Evolutionary conservation across 2,797 vertebrate genomes (phyloP).

Genomic region (Sebastes minor): DNA sequence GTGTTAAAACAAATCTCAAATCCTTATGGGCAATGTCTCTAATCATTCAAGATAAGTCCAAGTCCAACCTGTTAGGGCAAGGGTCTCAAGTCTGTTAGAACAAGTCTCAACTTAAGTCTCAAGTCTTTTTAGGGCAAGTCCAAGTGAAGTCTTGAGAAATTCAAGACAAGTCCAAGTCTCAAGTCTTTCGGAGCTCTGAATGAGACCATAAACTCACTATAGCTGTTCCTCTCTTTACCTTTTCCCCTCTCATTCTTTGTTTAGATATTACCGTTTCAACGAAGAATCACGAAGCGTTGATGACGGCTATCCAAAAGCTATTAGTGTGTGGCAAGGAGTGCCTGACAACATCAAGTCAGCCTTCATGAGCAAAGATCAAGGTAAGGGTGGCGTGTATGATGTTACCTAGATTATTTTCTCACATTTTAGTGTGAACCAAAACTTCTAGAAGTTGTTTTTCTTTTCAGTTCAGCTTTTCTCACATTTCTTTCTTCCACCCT

Average conservation of each 20-base stretch:
- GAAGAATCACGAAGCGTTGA: constrained; percentile 85
- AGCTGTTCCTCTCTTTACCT: not conserved
- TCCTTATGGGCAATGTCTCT: not conserved
- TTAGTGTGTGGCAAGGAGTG: constrained; percentile 90
- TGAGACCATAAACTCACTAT: not conserved
- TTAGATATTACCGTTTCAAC: constrained; percentile 92
- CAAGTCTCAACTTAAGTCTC: not conserved
- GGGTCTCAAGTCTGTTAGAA: not conserved
- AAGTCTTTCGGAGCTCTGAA: not conserved
- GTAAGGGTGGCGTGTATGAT: constrained; percentile 65
- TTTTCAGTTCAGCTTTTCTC: not conserved
- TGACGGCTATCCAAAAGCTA: constrained; percentile 86
- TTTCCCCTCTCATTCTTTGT: not conserved
- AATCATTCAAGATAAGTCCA: not conserved
- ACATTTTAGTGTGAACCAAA: not conserved
- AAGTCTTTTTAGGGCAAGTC: not conserved
- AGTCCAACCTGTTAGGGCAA: not conserved
- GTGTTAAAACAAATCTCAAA: not conserved
- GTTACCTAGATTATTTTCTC: not conserved
- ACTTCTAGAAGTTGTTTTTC: not conserved
- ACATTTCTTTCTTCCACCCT: not conserved
- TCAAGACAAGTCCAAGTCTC: not conserved
- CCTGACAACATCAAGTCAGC: constrained; percentile 89
- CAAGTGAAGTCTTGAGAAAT: not conserved
- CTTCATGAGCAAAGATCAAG: constrained; percentile 92